Base-by-base conservation (phyloP, 2,797 vertebrate species). In the Gymnodraco acuticeps region DNA sequence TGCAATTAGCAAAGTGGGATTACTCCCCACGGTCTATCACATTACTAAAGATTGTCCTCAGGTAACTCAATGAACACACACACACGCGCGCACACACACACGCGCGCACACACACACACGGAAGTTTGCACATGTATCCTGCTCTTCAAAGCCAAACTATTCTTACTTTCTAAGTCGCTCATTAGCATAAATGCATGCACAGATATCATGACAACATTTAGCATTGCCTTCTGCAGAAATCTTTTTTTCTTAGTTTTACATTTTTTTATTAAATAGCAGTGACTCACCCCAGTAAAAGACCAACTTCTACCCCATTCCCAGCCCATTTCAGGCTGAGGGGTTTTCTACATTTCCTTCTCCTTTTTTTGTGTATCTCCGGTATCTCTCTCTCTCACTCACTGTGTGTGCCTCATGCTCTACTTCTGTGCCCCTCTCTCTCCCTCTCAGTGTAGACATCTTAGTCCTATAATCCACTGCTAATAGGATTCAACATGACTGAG, bases 381-480 rank as follows among this genome's bases (percentile, higher is more conserved):
- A 11, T 70, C 51, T 67, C 69, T 61, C 78, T 68, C 53, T 77
- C 61, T 75, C 43, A 52, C 41, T 63, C 46, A 52, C 61, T 52
- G 51, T 65, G 48, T 53, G 38, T 61, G 56, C 68, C 33, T 61
- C 59, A 54, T 43, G 60, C 62, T 67, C 58, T 23, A 41, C 73
- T 60, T 54, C 31, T 54, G 38, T 65, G 23, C 63, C 61, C 42
- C 41, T 78, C 66, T 80, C 80, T 67, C 31, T 80, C 77, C 52
- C 52, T 77, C 77, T 64, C 72, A 3, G 58, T 42, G 80, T 76
- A 80, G 89, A 88, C 82, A 94, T 93, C 86, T 91, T 92, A 94
- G 91, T 90, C 76, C 82, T 81, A 79, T 95, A 94, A 95, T 94
- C 94, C 93, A 79, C 62, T 80, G 88, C 23, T 95, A 95, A 95